These are phyloP conservation scores for Zootermopsis nevadensis DNA, from an alignment of 2,888 invertebrate species.

Conservation along the genomic window DNA sequence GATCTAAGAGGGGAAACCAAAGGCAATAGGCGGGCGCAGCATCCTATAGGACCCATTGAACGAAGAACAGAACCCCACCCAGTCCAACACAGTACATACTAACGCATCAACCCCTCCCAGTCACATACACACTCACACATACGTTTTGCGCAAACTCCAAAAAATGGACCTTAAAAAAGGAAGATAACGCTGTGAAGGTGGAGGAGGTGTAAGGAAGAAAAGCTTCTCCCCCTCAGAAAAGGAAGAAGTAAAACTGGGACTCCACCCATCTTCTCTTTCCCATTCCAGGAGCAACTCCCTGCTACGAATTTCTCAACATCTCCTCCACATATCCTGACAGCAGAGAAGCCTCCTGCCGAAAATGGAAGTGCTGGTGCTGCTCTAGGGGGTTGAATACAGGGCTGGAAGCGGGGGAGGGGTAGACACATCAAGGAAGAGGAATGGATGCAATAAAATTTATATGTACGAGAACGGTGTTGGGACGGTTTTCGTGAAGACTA, in stretches of 20 bases:
- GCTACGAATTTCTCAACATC: not conserved
- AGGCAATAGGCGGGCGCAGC: not conserved
- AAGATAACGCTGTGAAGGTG: not conserved
- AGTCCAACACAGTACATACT: not conserved
- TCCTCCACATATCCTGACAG: constrained; percentile 9
- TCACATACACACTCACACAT: constrained; percentile 33
- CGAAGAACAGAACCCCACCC: not conserved
- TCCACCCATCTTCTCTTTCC: constrained; percentile 31
- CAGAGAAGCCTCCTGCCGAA: constrained; percentile 25
- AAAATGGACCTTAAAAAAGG: constrained; percentile 23
- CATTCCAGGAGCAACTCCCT: not conserved
- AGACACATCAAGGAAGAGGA: constrained; percentile 45
- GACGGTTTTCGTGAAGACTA: not conserved
- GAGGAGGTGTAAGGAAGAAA: not conserved
- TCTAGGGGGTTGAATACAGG: not conserved
- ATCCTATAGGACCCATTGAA: not conserved
- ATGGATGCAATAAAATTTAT: constrained; percentile 51
- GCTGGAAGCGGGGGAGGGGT: constrained; percentile 11
- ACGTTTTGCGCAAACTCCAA: constrained; percentile 31
- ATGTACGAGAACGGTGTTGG: constrained; percentile 35
- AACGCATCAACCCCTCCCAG: not conserved
- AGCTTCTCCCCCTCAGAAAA: not conserved
- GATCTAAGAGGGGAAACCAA: not conserved
- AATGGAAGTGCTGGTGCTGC: constrained; percentile 26
- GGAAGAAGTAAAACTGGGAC: constrained; percentile 3